Evolutionary conservation across 2,797 vertebrate species (phyloP).

Genomic region (Pseudochaenichthys georgianus): DNA sequence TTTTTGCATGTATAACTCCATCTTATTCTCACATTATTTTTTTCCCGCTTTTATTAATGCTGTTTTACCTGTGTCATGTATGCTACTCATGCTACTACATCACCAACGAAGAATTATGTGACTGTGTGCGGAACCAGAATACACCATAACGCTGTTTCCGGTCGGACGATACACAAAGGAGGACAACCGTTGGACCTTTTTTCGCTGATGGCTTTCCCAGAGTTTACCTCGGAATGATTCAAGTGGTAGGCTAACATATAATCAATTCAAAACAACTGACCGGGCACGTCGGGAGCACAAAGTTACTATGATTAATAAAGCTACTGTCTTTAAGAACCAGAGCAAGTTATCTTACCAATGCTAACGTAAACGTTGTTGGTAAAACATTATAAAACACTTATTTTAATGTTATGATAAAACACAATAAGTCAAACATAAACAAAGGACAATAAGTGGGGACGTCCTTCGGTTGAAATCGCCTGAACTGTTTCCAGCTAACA

Average conservation of each 20-base stretch:
- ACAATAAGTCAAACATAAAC: too few relatives aligned
- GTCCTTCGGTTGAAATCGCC: fast-evolving
- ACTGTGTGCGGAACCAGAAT: conserved; percentile 37
- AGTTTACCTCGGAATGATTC: conserved; percentile 45
- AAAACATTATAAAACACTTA: not conserved
- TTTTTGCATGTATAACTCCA: too few relatives aligned
- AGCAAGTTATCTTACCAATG: not conserved
- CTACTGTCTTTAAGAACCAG: not conserved
- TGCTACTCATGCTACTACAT: too few relatives aligned
- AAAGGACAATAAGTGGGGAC: fast-evolving
- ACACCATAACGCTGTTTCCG: not conserved
- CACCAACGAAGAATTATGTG: too few relatives aligned
- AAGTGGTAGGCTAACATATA: not conserved
- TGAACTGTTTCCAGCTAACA: not conserved
- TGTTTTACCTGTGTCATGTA: too few relatives aligned
- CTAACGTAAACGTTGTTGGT: conserved; percentile 7
- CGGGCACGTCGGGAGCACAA: conserved; percentile 20
- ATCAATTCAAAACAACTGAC: not conserved
- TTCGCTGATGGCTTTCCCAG: conserved; percentile 66
- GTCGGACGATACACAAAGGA: conserved; percentile 13
- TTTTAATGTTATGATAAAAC: not conserved
- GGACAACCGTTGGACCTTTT: conserved; percentile 23
- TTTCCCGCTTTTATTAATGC: not conserved
- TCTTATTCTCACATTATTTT: not conserved
- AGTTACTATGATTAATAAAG: not conserved